Conservation (phyloP, 2,888 invertebrate species). For the Drosophila putrida region DNA sequence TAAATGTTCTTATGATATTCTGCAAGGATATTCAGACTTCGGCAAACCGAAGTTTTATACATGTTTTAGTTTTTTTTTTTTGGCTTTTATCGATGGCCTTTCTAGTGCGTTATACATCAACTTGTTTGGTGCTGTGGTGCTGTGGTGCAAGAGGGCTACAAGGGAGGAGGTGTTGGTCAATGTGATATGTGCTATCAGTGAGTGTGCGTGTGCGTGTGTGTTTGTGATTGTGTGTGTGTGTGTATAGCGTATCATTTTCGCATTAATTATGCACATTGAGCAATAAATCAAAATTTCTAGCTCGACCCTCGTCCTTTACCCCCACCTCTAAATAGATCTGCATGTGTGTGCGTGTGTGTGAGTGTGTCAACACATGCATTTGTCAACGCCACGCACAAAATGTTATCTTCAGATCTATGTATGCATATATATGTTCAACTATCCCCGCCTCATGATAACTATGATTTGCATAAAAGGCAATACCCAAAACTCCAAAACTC, state of each 20-base stretch:
- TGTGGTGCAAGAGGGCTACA: neutral
- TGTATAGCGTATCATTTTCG: conserved; percentile 63
- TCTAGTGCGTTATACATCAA: conserved; percentile 31
- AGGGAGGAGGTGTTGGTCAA: conserved; percentile 2
- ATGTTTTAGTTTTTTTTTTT: neutral
- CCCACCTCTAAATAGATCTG: neutral
- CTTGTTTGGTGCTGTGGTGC: conserved; percentile 9
- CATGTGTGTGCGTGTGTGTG: neutral
- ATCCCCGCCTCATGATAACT: conserved; percentile 10
- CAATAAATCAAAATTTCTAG: conserved; percentile 74
- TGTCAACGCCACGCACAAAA: conserved; percentile 71
- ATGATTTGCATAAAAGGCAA: conserved; percentile 73
- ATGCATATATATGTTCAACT: neutral
- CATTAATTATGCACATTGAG: conserved; percentile 76
- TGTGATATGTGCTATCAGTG: conserved; percentile 5
- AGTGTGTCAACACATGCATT: conserved; percentile 75
- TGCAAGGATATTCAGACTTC: conserved; percentile 14
- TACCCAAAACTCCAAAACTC: conserved; percentile 10
- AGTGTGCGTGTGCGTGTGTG: neutral
- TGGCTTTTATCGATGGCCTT: conserved; percentile 26
- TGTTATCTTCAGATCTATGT: conserved; percentile 46
- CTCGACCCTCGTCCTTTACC: conserved; percentile 27
- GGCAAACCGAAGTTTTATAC: neutral
- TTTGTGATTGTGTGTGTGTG: conserved; percentile 35
- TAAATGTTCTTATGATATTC: neutral